Evolutionary conservation across 2,888 invertebrate genomes (phyloP), one percentile per base, ranked within the genome.

Genomic region (Scaptomyza parva): DNA sequence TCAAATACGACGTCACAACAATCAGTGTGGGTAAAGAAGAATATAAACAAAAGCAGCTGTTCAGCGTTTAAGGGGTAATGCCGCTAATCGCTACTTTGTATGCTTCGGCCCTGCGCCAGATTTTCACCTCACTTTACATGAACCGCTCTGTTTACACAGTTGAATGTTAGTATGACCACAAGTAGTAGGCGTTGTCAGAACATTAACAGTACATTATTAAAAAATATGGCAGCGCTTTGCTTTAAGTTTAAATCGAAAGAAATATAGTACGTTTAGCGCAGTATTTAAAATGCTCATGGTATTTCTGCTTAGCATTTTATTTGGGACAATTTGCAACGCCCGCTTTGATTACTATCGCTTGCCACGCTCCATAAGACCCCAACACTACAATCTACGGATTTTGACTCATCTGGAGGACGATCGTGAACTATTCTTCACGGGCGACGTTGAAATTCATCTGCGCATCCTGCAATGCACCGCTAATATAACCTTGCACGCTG

Each of bases 401-500:
- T 75, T 90, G n/a, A 92, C 92, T 0, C 90, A 92, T 69, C 74
- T 92, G 22, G 89, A 92, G 35, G 87, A 91, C 66, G 88, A 69
- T 1, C 54, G 74, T 1, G 87, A 88, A 51, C 89, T 92, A 52
- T 82, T 82, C 40, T 92, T 92, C 61, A 79, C 86, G 3, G 92
- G 92, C 12, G 89, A 90, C 54, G 91, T 92, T 1, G 80, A 81
- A 33, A 92, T 92, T 22, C 86, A 89, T 44, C 79, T 92, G 24
- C 86, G 82, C 2, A 71, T 87, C 0, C 28, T 78, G 14, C 90
- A 92, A 48, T 82, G 93, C 0, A 94, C 95, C 1, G 91, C 92
- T 6, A 94, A 93, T 70, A 94, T 96, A 26, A 93, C 94, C 0
- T 92, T 96, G 5, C 95, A 96, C 89, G 93, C 94, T 0, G 93